Evolutionary conservation across 2,113 vertebrate genomes (phyloP).

Genomic region (Poeciliopsis occidentalis): DNA sequence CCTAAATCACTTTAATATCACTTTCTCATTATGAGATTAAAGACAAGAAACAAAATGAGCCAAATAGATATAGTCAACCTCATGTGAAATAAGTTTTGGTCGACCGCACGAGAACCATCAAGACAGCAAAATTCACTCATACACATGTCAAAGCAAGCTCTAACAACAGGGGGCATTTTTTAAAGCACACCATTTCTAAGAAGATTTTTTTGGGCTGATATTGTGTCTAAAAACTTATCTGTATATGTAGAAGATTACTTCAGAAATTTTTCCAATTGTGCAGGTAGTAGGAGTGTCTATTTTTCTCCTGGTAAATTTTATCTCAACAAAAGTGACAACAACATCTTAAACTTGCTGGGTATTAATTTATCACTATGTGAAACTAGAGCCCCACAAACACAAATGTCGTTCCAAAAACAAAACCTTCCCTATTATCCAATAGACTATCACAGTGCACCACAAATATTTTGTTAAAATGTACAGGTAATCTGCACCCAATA

Average conservation of each 20-base stretch:
- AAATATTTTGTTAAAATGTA: too few relatives aligned
- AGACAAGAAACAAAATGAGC: slow-evolving; percentile 34
- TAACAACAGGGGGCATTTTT: background rate
- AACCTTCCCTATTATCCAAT: background rate
- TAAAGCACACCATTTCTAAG: background rate
- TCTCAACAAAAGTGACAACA: background rate
- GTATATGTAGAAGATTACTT: background rate
- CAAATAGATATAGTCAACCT: background rate
- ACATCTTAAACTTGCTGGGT: background rate
- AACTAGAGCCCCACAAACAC: background rate
- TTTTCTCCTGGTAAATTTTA: background rate
- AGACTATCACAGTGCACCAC: background rate
- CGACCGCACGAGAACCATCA: slow-evolving; percentile 13
- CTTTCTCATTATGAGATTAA: slow-evolving; percentile 35
- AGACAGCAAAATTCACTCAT: slow-evolving; percentile 4
- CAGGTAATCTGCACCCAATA: background rate
- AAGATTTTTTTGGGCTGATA: background rate
- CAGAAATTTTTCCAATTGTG: background rate
- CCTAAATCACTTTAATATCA: background rate
- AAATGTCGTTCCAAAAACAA: background rate
- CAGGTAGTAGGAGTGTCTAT: background rate
- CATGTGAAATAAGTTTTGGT: slow-evolving; percentile 28
- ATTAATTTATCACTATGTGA: background rate
- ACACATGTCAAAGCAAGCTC: slow-evolving; percentile 18
- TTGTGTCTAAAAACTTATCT: background rate